These are phyloP conservation scores for Heliconius aoede DNA, from an alignment of 2,888 invertebrate species.

Conservation along the genomic window DNA sequence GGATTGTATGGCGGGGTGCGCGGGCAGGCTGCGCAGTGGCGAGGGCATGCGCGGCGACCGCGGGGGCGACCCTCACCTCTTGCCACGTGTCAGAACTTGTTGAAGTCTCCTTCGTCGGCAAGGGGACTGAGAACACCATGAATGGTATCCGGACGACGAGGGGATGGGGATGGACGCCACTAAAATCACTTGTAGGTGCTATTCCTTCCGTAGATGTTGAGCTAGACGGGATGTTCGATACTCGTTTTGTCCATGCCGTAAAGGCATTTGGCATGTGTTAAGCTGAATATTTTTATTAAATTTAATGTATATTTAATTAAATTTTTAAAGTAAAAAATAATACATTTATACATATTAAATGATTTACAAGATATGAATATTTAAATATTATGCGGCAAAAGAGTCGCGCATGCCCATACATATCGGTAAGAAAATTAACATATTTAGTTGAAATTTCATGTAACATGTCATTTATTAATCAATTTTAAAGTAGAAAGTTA, in stretches of 20 bases:
- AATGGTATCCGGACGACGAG: slow-evolving; percentile 38
- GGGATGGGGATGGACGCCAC: slow-evolving; percentile 37
- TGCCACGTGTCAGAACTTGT: slow-evolving; percentile 46
- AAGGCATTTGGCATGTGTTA: background rate
- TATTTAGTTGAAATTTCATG: background rate
- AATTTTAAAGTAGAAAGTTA: background rate
- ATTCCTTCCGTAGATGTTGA: background rate
- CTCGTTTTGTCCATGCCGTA: background rate
- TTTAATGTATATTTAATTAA: background rate
- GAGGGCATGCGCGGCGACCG: slow-evolving; percentile 54
- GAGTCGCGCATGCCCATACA: background rate
- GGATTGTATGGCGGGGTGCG: slow-evolving; percentile 65
- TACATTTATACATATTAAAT: background rate
- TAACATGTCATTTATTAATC: background rate
- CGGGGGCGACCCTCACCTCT: slow-evolving; percentile 39
- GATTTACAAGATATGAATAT: background rate
- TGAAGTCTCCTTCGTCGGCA: slow-evolving; percentile 43
- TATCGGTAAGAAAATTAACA: background rate
- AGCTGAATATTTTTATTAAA: background rate
- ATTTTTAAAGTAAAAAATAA: background rate
- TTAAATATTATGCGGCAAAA: background rate
- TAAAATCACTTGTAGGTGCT: slow-evolving; percentile 15
- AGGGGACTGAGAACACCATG: slow-evolving; percentile 44
- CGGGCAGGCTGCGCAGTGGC: slow-evolving; percentile 64
- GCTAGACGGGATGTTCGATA: background rate